A percentile compares a stretch with the other conserved stretches of the same genome.
Evolutionary conservation across 2,113 vertebrate species (phyloP).

Genomic region (Actinemys pallida): DNA sequence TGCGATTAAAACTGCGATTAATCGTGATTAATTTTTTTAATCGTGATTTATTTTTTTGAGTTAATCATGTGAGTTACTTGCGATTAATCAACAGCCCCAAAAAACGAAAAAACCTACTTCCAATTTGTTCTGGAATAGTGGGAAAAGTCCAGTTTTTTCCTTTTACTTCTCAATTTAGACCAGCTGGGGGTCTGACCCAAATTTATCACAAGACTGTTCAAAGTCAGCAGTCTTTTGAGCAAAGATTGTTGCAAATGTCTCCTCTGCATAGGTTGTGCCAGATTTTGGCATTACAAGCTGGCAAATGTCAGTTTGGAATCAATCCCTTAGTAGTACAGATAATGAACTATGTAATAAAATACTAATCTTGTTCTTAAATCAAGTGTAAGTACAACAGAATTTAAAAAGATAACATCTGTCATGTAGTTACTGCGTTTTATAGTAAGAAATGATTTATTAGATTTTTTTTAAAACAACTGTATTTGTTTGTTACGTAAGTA

Average conservation of each 20-base stretch:
- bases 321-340: not conserved
- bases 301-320: not conserved
- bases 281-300: not conserved
- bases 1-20: no score
- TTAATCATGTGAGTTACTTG: no score
- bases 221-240: rapidly evolving
- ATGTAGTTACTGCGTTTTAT: not conserved
- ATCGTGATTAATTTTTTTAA: no score
- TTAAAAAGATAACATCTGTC: conserved; percentile 13
- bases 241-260: rapidly evolving
- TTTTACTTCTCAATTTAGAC: rapidly evolving
- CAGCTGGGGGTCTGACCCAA: not conserved
- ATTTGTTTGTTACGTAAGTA: conserved; percentile 53
- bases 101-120: not conserved
- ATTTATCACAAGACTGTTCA: not conserved
- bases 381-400: not conserved
- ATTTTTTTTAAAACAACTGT: not conserved
- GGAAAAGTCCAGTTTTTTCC: not conserved
- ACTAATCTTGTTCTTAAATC: not conserved
- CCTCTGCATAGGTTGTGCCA: rapidly evolving
- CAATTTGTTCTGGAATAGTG: not conserved
- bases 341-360: not conserved
- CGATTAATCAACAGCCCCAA: no score
- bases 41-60: no score
- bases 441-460: not conserved